Percentiles rank a stretch among this genome's conserved stretches.
These are phyloP conservation scores for Ophion obscuratus DNA, from an alignment of 2,888 invertebrate genomes.

Conservation along the genomic window DNA sequence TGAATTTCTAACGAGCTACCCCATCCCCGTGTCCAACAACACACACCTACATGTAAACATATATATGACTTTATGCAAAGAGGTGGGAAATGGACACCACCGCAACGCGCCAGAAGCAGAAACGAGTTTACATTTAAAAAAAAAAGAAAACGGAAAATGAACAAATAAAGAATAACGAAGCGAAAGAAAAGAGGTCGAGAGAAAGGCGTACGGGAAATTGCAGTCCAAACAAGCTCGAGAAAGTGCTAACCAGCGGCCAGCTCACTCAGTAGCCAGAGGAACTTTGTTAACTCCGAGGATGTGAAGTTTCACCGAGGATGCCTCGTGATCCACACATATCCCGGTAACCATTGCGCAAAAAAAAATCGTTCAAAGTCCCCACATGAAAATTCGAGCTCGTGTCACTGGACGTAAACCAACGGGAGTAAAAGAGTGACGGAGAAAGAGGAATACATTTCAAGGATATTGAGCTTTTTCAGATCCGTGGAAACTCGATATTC, in stretches of 20 bases:
- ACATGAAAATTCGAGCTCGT: slow-evolving; percentile 10
- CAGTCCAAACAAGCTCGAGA: slow-evolving; percentile 35
- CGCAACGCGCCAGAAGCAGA: slow-evolving; percentile 57
- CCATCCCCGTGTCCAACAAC: slow-evolving; percentile 20
- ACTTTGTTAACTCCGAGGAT: slow-evolving; percentile 33
- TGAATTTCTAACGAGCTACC: slow-evolving; percentile 59
- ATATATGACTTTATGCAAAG: slow-evolving; percentile 3
- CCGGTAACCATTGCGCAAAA: neutral
- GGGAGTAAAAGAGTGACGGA: neutral
- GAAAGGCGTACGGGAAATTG: slow-evolving; percentile 45
- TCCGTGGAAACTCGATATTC: slow-evolving; percentile 14
- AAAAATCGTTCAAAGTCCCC: neutral
- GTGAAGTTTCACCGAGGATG: slow-evolving; percentile 28
- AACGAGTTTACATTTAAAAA: slow-evolving; percentile 49
- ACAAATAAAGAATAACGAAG: slow-evolving; percentile 18
- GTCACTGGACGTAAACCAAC: too few species aligned
- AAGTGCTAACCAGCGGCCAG: slow-evolving; percentile 42
- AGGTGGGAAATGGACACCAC: slow-evolving; percentile 49
- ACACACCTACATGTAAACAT: slow-evolving; percentile 14
- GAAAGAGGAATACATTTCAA: neutral
- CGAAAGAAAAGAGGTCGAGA: slow-evolving; percentile 25
- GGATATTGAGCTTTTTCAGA: slow-evolving; percentile 5
- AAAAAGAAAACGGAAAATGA: slow-evolving; percentile 1
- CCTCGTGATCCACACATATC: slow-evolving; percentile 9
- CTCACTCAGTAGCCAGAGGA: neutral